These are phyloP conservation scores for Caenorhabditis elegans DNA, from an alignment of 1,140 invertebrate species.

Conservation along the genomic window DNA sequence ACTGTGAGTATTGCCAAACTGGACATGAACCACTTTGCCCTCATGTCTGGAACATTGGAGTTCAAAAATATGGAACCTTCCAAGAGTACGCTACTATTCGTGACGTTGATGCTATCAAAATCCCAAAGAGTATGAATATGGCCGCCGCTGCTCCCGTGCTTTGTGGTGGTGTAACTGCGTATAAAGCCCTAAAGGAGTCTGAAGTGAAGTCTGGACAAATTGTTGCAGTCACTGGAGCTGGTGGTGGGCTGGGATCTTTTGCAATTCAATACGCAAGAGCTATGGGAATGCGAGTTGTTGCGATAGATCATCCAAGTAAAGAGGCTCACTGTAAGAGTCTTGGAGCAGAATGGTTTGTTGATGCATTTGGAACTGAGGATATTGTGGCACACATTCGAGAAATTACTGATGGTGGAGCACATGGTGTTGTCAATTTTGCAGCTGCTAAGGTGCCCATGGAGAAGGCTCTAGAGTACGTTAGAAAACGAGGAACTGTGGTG, in stretches of 20 bases:
- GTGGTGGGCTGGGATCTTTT: conserved; percentile 41
- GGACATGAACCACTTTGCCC: conserved; percentile 38
- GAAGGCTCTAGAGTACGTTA: conserved; percentile 36
- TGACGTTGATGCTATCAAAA: conserved; percentile 25
- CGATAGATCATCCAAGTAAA: conserved; percentile 30
- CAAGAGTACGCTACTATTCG: conserved; percentile 34
- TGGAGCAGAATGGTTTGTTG: conserved; percentile 45
- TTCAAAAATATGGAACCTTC: conserved; percentile 36
- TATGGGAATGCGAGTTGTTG: conserved; percentile 41
- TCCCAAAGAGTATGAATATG: conserved; percentile 33
- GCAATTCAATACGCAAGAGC: conserved; percentile 47
- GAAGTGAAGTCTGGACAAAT: conserved; percentile 42
- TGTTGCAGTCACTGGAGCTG: conserved; percentile 41
- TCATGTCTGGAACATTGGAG: background rate
- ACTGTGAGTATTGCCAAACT: conserved; percentile 44
- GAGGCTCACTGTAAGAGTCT: conserved; percentile 36
- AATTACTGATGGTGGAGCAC: conserved; percentile 40
- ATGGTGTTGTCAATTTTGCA: conserved; percentile 46
- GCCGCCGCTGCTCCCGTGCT: conserved; percentile 40
- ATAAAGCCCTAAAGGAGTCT: conserved; percentile 42
- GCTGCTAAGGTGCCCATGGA: conserved; percentile 29
- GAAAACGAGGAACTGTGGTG: conserved; percentile 40
- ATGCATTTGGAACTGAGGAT: background rate
- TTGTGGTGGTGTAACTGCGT: conserved; percentile 45
- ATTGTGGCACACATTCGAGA: conserved; percentile 2